Percentiles rank a stretch among this genome's conserved stretches.
Conservation (phyloP, 2,113 vertebrate genomes). For the Elaphurus davidianus region DNA sequence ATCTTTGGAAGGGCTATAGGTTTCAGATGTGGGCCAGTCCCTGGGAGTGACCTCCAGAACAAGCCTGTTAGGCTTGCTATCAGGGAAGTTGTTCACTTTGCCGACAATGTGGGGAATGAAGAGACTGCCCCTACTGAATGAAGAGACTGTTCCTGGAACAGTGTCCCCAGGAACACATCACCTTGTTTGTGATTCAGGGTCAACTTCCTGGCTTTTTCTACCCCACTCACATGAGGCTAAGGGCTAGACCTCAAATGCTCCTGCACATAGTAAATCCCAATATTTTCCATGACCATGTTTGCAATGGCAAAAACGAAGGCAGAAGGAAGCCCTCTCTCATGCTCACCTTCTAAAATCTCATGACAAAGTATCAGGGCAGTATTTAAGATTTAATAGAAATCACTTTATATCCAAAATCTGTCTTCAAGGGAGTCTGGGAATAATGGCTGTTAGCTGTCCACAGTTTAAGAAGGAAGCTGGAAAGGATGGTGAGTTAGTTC, state of each 20-base stretch:
- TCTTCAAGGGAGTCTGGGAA: neutral
- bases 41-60: neutral
- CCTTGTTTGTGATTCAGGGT: neutral
- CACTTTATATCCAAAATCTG: neutral
- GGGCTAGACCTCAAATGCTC: neutral
- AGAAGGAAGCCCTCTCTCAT: neutral
- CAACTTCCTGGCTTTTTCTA: neutral
- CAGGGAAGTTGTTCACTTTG: neutral
- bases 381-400: neutral
- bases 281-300: neutral
- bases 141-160: neutral
- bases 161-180: neutral
- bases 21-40: neutral
- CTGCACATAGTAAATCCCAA: neutral
- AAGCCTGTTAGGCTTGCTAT: neutral
- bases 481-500: neutral
- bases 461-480: neutral
- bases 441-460: neutral
- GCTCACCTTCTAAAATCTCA: neutral
- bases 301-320: neutral
- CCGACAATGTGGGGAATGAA: neutral
- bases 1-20: neutral
- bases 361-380: neutral
- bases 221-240: neutral
- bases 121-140: neutral